Base-by-base conservation (phyloP, 1,140 invertebrate species). In the Caenorhabditis tropicalis region DNA sequence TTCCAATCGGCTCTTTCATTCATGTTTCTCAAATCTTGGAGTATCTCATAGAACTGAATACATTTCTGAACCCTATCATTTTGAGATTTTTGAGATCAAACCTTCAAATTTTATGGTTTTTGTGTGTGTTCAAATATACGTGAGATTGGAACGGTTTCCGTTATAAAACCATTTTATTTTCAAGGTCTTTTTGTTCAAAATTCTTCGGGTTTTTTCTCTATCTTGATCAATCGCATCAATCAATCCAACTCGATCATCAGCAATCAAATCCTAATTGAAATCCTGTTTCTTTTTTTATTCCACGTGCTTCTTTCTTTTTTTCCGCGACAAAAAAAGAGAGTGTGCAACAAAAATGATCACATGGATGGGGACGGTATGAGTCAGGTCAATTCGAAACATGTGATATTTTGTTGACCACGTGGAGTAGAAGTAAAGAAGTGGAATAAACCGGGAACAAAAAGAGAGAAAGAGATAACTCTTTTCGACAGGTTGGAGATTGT, bases 331-430 rank as follows among this genome's bases (percentile, higher is more conserved):
- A 15, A n/a, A n/a, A n/a, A n/a, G n/a, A 15, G 65, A 36, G 65
- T 74, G 19, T 74, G 65, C 36, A 24, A 21, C 19, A 21, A 12
- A n/a, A 39, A 65, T 21, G 65, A 29, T 74, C 65, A 74, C 65
- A 74, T 74, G 65, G 33, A 43, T 39, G 15, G 65, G 65, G 36
- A 74, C 65, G 27, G 65, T 74, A 74, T 74, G 65, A 74, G 65
- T 39, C 36, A 74, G 33, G 7, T 43, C 12, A 7, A 65, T 27
- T 7, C 9, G 19, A 74, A 74, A 74, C 65, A 74, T 74, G 65
- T 74, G 65, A 74, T 74, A 39, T 43, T 43, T 43, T 74, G 65
- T 74, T 74, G 65, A 74, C 65, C 65, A 74, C 33, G 36, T 65
- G 58, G 58, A 15, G 48, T 19, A 51, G 58, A 12, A 12, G 39